Percentiles rank a stretch among this genome's conserved stretches.
These are phyloP conservation scores for Lepidurus packardi DNA, from an alignment of 1,140 invertebrate species.

Conservation along the genomic window DNA sequence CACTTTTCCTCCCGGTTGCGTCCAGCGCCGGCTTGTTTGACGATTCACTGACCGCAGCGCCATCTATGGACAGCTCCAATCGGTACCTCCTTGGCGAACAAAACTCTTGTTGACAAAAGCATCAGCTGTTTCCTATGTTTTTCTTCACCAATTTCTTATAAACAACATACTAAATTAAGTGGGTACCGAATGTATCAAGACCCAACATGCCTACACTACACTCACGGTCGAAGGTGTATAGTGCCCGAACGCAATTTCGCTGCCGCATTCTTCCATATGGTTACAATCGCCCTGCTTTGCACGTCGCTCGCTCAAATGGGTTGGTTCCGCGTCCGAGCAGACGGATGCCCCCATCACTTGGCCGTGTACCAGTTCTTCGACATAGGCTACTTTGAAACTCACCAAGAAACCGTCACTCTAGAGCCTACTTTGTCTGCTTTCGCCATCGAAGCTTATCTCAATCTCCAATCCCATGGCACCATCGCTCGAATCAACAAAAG, in stretches of 20 bases:
- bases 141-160: no score
- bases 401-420: background rate
- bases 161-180: no score
- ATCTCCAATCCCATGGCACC: background rate
- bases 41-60: no score
- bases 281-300: slow-evolving; percentile 49
- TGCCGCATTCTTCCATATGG: slow-evolving; percentile 51
- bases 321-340: slow-evolving; percentile 51
- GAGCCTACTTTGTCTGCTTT: background rate
- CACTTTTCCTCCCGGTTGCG: no score
- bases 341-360: slow-evolving; percentile 48
- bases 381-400: slow-evolving; percentile 38
- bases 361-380: slow-evolving; percentile 49
- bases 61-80: no score
- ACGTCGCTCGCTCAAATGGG: slow-evolving; percentile 50
- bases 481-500: background rate
- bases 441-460: background rate
- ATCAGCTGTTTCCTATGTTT: no score
- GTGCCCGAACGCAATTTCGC: slow-evolving; percentile 49
- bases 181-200: background rate
- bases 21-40: no score
- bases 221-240: background rate
- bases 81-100: no score
- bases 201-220: background rate
- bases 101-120: no score